These are phyloP conservation scores for Karalla daura DNA, from an alignment of 2,797 vertebrate species.

Conservation along the genomic window DNA sequence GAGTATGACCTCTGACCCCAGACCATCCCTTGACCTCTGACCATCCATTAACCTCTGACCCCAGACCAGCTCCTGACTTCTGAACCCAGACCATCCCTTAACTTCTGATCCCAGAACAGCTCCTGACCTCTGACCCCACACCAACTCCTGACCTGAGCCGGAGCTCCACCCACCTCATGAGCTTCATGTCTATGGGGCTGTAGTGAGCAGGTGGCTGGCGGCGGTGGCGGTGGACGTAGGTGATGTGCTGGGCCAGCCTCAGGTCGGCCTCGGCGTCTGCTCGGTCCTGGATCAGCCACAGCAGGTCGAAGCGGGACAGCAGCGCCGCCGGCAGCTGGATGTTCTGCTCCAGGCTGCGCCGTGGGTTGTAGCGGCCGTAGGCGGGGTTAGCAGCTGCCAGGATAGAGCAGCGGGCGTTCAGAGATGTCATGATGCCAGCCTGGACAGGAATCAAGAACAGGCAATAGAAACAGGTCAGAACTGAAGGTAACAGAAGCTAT, in stretches of 20 bases:
- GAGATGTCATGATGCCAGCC: slow-evolving; percentile 94
- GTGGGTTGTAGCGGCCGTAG: slow-evolving; percentile 92
- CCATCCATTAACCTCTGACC: no score
- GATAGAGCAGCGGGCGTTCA: slow-evolving; percentile 95
- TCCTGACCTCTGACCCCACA: no score
- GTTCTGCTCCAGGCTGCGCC: slow-evolving; percentile 91
- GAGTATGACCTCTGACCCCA: no score
- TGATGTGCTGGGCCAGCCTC: slow-evolving; percentile 94
- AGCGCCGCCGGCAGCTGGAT: slow-evolving; percentile 92
- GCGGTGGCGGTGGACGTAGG: slow-evolving; percentile 94
- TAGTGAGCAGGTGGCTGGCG: slow-evolving; percentile 90
- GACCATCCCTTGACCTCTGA: no score
- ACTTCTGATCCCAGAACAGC: no score
- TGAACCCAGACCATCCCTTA: no score
- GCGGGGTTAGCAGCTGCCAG: slow-evolving; percentile 92
- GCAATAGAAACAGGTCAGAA: accelerated
- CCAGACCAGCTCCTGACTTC: no score
- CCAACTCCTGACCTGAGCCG: no score
- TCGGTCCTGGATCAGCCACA: slow-evolving; percentile 95
- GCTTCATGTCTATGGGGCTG: slow-evolving; percentile 92
- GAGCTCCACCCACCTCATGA: no score
- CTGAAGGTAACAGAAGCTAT: not conserved
- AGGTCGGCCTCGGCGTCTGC: slow-evolving; percentile 90
- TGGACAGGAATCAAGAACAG: slow-evolving; percentile 32
- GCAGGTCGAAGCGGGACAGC: slow-evolving; percentile 92